Percentiles rank a stretch among this genome's conserved stretches.
phyloP scores from a whole-genome alignment of 2,888 invertebrate species.

The Lasioglossum leucozonium region DNA sequence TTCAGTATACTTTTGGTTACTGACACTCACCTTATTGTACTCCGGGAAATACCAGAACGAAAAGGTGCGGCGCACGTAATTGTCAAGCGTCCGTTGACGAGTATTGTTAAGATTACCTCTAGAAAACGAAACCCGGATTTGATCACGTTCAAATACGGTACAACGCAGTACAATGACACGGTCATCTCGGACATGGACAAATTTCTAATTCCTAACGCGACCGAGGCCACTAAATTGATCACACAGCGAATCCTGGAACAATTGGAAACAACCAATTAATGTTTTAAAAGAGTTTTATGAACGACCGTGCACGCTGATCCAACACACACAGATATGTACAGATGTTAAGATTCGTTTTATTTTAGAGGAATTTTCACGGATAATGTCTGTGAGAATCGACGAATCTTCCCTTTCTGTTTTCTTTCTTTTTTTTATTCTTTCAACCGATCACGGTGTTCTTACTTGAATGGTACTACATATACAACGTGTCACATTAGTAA shows the following conservation, averaged over 20 bases:
- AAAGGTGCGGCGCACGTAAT: constrained; percentile 94
- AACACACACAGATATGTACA: constrained; percentile 33
- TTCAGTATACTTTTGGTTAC: constrained; percentile 94
- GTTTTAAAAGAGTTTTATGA: constrained; percentile 17
- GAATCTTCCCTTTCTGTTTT: constrained; percentile 3
- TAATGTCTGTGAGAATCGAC: constrained; percentile 4
- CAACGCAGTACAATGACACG: constrained; percentile 90
- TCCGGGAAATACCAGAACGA: constrained; percentile 91
- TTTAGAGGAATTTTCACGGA: constrained; percentile 20
- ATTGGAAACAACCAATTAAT: constrained; percentile 83
- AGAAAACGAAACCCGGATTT: constrained; percentile 97
- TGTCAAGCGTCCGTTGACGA: constrained; percentile 94
- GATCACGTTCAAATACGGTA: constrained; percentile 98
- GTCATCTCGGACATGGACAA: constrained; percentile 96
- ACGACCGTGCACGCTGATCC: constrained; percentile 19
- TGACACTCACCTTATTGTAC: constrained; percentile 92
- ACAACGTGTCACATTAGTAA: constrained; percentile 26
- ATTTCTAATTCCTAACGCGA: constrained; percentile 96
- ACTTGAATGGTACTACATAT: constrained; percentile 46
- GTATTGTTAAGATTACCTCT: constrained; percentile 98
- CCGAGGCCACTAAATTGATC: constrained; percentile 94
- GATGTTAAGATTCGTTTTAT: constrained; percentile 26
- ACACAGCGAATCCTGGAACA: constrained; percentile 94
- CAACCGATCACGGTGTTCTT: constrained; percentile 14
- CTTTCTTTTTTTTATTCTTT: constrained; percentile 16